Evolutionary conservation across 2,113 vertebrate genomes (phyloP), one percentile per base, ranked within the genome.

Genomic region (Catharus bicknelli): DNA sequence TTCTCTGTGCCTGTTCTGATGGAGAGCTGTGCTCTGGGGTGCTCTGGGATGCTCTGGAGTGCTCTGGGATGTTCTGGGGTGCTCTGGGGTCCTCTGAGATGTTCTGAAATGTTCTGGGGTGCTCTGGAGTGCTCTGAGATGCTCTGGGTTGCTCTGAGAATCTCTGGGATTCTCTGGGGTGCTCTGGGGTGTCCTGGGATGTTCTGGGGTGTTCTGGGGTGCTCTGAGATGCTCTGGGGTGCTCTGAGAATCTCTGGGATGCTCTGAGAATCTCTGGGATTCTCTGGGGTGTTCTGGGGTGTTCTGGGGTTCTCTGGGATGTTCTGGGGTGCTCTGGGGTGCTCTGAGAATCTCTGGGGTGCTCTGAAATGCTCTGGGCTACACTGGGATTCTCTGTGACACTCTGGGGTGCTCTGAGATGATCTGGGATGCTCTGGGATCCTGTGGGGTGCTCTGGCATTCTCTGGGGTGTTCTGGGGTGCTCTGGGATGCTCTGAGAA

Each of bases 41-140:
- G 0, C 3, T 8, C 15, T 12, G 10, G 58, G 5, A 7, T 34
- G 43, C 5, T 9, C 30, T 32, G 22, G 47, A 22, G 19, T 13
- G 4, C 4, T 14, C 34, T 61, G 58, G 34, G 14, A 2, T 16
- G 25, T 3, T 13, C 42, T 54, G 42, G 51, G 7, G 5, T 16
- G 26, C 9, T 16, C 26, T 27, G 9, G 50, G 50, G 5, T 51
- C 14, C 9, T 27, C 26, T 51, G 9, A 15, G 30, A 7, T 32
- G 30, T 12, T 9, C 11, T 10, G 5, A 17, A 11, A 5, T 45
- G 10, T 15, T 17, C 11, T 62, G 38, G 45, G 20, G 5, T 21
- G 20, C 20, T 55, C 30, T 43, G 30, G 54, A 13, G 2, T 5
- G 1, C 14, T 23, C 20, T 64, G 7, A 14, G 29, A 3, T 32